Conservation (phyloP, 1,140 invertebrate genomes). For the Drosophila orena region DNA sequence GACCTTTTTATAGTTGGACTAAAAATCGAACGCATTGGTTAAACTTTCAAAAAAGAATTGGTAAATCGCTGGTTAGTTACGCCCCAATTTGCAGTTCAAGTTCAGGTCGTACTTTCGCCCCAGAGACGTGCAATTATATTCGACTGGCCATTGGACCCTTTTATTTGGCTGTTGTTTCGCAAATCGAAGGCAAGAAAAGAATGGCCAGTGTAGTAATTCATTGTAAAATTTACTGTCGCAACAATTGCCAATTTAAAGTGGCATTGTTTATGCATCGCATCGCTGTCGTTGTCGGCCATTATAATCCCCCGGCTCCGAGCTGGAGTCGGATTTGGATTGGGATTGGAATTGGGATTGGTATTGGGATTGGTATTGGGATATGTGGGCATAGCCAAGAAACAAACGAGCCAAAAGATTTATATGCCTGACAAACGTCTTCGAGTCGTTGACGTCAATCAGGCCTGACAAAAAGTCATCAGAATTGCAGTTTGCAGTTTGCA, state of each 20-base stretch:
- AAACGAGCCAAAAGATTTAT: constrained; percentile 78
- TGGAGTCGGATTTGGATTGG: constrained; percentile 23
- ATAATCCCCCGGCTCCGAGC: constrained; percentile 53
- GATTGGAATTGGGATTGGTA: constrained; percentile 26
- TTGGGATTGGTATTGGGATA: constrained; percentile 25
- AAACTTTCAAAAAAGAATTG: constrained; percentile 60
- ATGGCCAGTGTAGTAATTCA: constrained; percentile 69
- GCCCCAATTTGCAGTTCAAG: constrained; percentile 69
- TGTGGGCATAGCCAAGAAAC: constrained; percentile 45
- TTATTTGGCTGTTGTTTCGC: constrained; percentile 14
- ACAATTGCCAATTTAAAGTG: constrained; percentile 80
- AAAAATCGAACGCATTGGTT: constrained; percentile 9
- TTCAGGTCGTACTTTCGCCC: constrained; percentile 61
- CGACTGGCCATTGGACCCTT: constrained; percentile 17
- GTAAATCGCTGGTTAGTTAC: constrained; percentile 51
- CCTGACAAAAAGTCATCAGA: constrained; percentile 82
- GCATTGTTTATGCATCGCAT: constrained; percentile 73
- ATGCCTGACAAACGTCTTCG: constrained; percentile 65
- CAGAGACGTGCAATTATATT: constrained; percentile 45
- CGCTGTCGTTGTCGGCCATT: constrained; percentile 48
- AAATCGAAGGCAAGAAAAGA: constrained; percentile 13
- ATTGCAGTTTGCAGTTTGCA: constrained; percentile 55
- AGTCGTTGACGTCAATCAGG: constrained; percentile 81
- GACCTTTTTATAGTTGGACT: constrained; percentile 46
- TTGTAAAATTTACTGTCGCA: constrained; percentile 76